phyloP scores from a whole-genome alignment of 2,113 vertebrate genomes.

The Carassius gibelio region DNA sequence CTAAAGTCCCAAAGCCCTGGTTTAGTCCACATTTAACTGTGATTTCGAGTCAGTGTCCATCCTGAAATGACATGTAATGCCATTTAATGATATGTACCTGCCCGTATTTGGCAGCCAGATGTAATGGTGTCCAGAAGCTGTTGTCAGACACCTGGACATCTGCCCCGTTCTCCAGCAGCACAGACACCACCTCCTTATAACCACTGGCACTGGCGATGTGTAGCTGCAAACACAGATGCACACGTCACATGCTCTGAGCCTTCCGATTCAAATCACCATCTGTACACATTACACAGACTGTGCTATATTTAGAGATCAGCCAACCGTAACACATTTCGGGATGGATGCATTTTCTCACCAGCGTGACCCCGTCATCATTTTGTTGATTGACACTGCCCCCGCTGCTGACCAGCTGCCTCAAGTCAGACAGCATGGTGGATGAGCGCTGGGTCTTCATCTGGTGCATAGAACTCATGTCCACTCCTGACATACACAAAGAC shows the following conservation, averaged over 20 bases:
- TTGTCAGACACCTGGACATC: constrained; percentile 81
- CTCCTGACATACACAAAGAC: constrained; percentile 72
- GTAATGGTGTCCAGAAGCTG: constrained; percentile 89
- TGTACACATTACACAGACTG: background rate
- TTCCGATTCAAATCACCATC: background rate
- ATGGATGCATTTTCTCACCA: constrained; percentile 76
- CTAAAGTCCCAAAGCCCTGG: background rate
- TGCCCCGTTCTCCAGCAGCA: constrained; percentile 82
- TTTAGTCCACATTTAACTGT: background rate
- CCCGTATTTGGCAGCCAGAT: constrained; percentile 92
- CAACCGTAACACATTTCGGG: background rate
- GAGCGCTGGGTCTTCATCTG: constrained; percentile 86
- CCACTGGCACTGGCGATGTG: constrained; percentile 91
- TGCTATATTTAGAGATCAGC: background rate
- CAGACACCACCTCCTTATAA: constrained; percentile 82
- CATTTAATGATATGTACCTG: constrained; percentile 77
- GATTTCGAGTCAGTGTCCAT: no score
- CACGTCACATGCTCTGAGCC: background rate
- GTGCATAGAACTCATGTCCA: constrained; percentile 81
- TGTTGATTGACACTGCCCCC: constrained; percentile 81
- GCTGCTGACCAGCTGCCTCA: constrained; percentile 80
- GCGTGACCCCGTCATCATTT: constrained; percentile 87
- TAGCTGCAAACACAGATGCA: constrained; percentile 71
- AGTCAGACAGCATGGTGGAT: constrained; percentile 84
- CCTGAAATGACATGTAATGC: background rate